A percentile compares a stretch with the other conserved stretches of the same genome.
Conservation (phyloP, 2,888 invertebrate species). For the Cataglyphis altisquamis region DNA sequence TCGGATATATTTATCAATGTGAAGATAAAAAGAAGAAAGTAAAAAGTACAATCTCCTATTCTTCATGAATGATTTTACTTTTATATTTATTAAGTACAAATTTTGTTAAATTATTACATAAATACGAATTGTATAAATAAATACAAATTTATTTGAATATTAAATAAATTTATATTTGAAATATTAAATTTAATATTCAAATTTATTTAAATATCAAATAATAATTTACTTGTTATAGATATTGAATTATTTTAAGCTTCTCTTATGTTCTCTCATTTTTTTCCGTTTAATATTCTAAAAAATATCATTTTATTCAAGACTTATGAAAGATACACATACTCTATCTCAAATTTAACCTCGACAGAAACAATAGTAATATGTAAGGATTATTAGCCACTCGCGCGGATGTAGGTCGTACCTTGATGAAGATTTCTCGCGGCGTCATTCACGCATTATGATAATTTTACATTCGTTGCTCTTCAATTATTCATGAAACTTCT, state of each 20-base stretch:
- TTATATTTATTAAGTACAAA: background rate
- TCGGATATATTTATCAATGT: background rate
- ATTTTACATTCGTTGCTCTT: constrained; percentile 42
- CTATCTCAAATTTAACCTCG: constrained; percentile 43
- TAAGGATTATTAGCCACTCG: constrained; percentile 26
- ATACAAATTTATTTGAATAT: too few relatives aligned
- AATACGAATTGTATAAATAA: too few relatives aligned
- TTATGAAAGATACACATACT: background rate
- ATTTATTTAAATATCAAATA: too few relatives aligned
- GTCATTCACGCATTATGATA: constrained; percentile 64
- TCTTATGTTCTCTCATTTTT: background rate
- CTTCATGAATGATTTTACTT: background rate
- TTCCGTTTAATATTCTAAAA: background rate
- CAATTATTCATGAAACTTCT: constrained; percentile 62
- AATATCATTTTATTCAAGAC: background rate
- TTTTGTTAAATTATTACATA: background rate
- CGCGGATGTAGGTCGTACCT: constrained; percentile 58
- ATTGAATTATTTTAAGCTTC: background rate
- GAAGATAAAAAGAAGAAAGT: background rate
- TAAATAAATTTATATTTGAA: too few relatives aligned
- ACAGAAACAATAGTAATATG: constrained; percentile 25
- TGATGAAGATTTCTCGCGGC: constrained; percentile 60
- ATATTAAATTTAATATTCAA: too few relatives aligned
- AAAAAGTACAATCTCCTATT: background rate
- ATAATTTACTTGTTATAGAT: background rate